phyloP scores from a whole-genome alignment of 2,888 invertebrate species.

The Hyppa rectilinea region DNA sequence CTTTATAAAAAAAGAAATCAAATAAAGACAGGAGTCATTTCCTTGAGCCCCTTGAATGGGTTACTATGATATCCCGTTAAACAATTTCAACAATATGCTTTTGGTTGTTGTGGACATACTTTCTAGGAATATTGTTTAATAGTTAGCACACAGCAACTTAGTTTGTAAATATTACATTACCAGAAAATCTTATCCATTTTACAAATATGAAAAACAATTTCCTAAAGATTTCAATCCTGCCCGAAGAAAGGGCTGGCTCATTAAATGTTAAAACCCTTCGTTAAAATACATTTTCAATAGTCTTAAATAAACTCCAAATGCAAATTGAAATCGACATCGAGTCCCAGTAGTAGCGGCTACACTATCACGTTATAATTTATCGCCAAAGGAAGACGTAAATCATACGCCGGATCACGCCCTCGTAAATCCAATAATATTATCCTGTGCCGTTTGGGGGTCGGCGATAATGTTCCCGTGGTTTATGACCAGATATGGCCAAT shows the following conservation, averaged over 20 bases:
- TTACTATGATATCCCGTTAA: background rate
- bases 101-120: too few species aligned
- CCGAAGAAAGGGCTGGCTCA: background rate
- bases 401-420: constrained; percentile 84
- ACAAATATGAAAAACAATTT: too few species aligned
- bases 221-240: background rate
- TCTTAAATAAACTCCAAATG: constrained; percentile 40
- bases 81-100: background rate
- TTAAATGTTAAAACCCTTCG: background rate
- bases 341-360: constrained; percentile 59
- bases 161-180: too few species aligned
- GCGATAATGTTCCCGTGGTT: constrained; percentile 77
- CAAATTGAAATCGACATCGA: constrained; percentile 60
- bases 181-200: too few species aligned
- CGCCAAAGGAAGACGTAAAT: constrained; percentile 88
- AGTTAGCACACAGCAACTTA: too few species aligned
- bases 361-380: constrained; percentile 80
- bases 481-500: constrained; percentile 51
- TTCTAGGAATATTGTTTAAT: too few species aligned
- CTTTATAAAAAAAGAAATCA: background rate
- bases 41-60: background rate
- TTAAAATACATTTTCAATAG: background rate
- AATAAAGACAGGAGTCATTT: background rate
- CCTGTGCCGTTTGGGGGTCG: constrained; percentile 76
- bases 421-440: constrained; percentile 89